Percentiles rank a stretch among this genome's conserved stretches.
Conservation (phyloP, 2,797 vertebrate species). For the Phrynocephalus forsythii region DNA sequence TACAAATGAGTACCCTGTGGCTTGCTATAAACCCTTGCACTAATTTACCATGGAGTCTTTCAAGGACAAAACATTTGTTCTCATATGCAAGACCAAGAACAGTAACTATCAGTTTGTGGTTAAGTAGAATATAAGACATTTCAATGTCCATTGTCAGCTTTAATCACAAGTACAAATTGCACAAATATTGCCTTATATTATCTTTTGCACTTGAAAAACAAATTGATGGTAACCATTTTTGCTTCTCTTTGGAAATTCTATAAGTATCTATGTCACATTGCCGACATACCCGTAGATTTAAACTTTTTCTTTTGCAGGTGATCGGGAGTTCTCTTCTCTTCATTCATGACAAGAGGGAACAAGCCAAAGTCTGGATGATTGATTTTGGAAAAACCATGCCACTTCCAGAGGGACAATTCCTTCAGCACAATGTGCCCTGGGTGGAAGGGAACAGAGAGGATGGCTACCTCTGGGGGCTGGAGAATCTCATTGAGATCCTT, state of each 20-base stretch:
- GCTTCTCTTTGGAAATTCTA: too few species aligned
- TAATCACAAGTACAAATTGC: too few species aligned
- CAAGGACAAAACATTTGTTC: neutral
- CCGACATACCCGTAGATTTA: too few species aligned
- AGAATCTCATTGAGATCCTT: conserved; percentile 93
- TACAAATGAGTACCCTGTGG: neutral
- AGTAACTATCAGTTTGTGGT: too few species aligned
- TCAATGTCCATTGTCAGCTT: too few species aligned
- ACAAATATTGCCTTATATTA: too few species aligned
- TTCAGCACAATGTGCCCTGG: conserved; percentile 89
- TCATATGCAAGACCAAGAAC: too few species aligned
- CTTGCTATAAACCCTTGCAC: neutral
- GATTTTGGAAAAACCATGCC: conserved; percentile 98
- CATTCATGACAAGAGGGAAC: conserved; percentile 92
- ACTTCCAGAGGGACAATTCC: conserved; percentile 88
- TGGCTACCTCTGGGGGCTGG: conserved; percentile 93
- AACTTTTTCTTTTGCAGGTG: conserved; percentile 80
- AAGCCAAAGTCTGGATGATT: conserved; percentile 99
- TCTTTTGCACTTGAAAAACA: too few species aligned
- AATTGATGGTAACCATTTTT: too few species aligned
- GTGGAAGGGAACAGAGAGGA: conserved; percentile 96
- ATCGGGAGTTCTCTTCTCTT: conserved; percentile 98
- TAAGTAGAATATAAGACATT: too few species aligned
- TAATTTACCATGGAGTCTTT: neutral
- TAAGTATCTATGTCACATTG: too few species aligned